Base-by-base conservation (phyloP, 2,888 invertebrate genomes). In the Nysson spinosus region DNA sequence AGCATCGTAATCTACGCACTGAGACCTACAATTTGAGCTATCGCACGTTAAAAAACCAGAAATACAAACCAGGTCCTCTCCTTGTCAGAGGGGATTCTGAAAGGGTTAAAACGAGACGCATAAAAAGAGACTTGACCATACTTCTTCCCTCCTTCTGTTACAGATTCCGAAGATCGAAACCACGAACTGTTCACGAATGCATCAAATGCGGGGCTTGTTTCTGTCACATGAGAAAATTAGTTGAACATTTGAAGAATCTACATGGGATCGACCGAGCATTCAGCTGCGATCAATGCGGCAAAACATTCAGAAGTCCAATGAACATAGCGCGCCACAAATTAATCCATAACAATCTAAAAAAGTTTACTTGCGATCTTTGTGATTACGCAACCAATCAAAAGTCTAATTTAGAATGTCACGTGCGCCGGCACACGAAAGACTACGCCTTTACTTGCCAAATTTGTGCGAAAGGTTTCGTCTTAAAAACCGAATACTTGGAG, bases 231-330 rank as follows among this genome's bases (percentile, higher is more conserved):
- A 80, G 80, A 14, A 85, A 85, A 55, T 72, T 87, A 2, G 79
- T 80, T 16, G 87, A 87, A 57, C 87, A 88, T 40, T 71, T 83
- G 63, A 87, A 86, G 58, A 83, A 84, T 22, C 64, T 71, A 1
- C 83, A 83, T 49, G 78, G 74, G 3, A 83, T 83, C 62, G 80
- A 83, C 20, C 72, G 81, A 4, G 83, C 82, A 2, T 83, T 83
- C 67, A 80, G 76, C 46, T 85, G 85, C 62, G 75, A 83, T 70
- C 77, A 81, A 16, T 85, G 83, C 51, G 78, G 76, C 7, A 77
- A 83, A 28, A 76, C 80, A 0, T 79, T 85, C 56, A 72, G 80
- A 14, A 78, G 77, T 20, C 80, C 84, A 0, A 77, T 80, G 69
- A 84, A 83, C 62, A 83, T 83, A 57, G 73, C 78, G 0, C 80